phyloP scores from a whole-genome alignment of 2,113 vertebrate genomes.

The Morphnarchus princeps region DNA sequence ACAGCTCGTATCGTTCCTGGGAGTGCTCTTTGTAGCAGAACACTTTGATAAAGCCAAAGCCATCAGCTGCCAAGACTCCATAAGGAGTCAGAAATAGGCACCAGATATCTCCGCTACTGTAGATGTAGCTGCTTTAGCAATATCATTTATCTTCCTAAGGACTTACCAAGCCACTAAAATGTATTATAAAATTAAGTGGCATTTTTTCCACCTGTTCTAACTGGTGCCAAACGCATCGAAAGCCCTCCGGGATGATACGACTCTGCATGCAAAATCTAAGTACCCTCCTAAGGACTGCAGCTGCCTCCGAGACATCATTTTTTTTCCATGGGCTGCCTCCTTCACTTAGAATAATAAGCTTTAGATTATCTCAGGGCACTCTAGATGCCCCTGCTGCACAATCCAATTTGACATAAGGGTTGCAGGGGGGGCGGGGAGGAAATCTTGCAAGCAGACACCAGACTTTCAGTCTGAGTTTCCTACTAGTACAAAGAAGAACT shows the following conservation, averaged over 20 bases:
- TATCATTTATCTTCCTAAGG: slow-evolving; percentile 12
- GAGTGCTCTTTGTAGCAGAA: slow-evolving; percentile 39
- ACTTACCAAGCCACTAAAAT: background rate
- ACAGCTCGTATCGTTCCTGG: slow-evolving; percentile 21
- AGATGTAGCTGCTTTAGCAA: background rate
- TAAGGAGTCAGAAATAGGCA: slow-evolving; percentile 26
- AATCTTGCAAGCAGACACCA: background rate
- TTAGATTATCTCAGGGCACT: slow-evolving; percentile 33
- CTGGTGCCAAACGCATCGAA: background rate
- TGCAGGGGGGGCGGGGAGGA: background rate
- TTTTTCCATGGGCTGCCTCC: background rate
- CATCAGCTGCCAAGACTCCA: slow-evolving; percentile 46
- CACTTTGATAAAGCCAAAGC: slow-evolving; percentile 35
- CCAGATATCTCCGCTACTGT: background rate
- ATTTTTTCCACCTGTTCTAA: slow-evolving; percentile 36
- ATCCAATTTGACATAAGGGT: slow-evolving; percentile 32
- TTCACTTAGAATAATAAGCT: slow-evolving; percentile 56
- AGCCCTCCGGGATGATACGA: background rate
- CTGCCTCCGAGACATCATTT: background rate
- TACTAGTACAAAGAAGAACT: background rate
- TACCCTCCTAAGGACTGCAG: background rate
- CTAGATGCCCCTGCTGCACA: background rate
- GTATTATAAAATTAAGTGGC: slow-evolving; percentile 40
- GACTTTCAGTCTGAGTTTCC: background rate
- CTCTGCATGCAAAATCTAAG: background rate